Percentiles rank a stretch among this genome's conserved stretches.
Evolutionary conservation across 2,113 vertebrate species (phyloP).

Genomic region (Tor tambroides): DNA sequence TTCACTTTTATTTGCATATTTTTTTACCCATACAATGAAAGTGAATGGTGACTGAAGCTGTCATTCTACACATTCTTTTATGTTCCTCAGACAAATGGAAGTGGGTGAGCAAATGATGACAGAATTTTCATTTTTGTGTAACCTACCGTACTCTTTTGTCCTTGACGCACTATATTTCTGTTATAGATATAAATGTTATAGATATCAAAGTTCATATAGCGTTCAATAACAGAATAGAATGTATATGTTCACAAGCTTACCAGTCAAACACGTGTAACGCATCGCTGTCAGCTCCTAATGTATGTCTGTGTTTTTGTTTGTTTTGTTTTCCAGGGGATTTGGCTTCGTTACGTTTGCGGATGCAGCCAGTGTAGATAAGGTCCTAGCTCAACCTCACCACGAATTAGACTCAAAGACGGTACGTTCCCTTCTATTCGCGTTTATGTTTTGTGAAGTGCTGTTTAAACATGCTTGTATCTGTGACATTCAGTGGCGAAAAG

Average conservation of each 20-base stretch:
- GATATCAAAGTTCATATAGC: not conserved
- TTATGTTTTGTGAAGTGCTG: constrained; percentile 53
- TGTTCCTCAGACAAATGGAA: not conserved
- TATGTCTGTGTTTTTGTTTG: constrained; percentile 45
- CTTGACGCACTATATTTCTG: not conserved
- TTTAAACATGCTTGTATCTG: constrained; percentile 58
- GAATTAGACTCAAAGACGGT: constrained; percentile 94
- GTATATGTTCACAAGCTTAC: not conserved
- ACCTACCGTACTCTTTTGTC: not conserved
- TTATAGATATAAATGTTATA: not conserved
- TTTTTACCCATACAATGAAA: too few relatives aligned
- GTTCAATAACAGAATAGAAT: not conserved
- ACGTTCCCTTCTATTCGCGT: constrained; percentile 71
- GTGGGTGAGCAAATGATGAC: not conserved
- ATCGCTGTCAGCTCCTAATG: constrained; percentile 23
- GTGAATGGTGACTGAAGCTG: too few relatives aligned
- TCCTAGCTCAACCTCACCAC: constrained; percentile 89
- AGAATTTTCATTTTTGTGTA: not conserved
- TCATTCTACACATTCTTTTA: constrained; percentile 2
- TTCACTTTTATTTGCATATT: too few relatives aligned
- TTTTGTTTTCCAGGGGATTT: constrained; percentile 83
- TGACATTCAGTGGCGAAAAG: constrained; percentile 48
- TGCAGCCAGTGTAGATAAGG: constrained; percentile 91
- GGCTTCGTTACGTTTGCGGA: constrained; percentile 90
- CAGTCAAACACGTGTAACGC: constrained; percentile 1